These are phyloP conservation scores for Oncorhynchus tshawytscha DNA, from an alignment of 2,113 vertebrate species.

Conservation along the genomic window DNA sequence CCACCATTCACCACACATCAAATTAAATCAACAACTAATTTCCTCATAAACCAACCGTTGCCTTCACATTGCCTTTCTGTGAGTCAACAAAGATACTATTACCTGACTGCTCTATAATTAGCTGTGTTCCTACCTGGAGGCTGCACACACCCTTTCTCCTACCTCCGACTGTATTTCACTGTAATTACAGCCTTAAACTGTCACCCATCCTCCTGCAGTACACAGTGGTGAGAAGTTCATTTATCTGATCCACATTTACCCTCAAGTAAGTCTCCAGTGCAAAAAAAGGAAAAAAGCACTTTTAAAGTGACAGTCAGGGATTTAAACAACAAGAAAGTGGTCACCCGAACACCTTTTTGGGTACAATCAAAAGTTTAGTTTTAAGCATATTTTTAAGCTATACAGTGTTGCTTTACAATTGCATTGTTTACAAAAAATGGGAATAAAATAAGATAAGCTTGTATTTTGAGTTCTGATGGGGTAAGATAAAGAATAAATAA, in stretches of 20 bases:
- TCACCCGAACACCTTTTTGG: too few species aligned
- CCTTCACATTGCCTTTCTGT: conserved; percentile 26
- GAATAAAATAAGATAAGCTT: too few species aligned
- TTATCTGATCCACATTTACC: conserved; percentile 13
- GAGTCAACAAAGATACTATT: conserved; percentile 52
- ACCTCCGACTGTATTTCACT: conserved; percentile 65
- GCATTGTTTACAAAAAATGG: too few species aligned
- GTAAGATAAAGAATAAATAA: too few species aligned
- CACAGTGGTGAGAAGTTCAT: conserved; percentile 13
- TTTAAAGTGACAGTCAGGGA: too few species aligned
- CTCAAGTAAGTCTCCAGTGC: not conserved
- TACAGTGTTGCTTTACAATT: too few species aligned
- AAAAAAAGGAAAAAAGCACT: too few species aligned
- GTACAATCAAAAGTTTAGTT: too few species aligned
- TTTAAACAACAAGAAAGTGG: too few species aligned
- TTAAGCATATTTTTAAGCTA: too few species aligned
- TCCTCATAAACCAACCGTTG: conserved; percentile 19
- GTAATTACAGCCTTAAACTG: conserved; percentile 41
- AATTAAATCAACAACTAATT: conserved; percentile 21
- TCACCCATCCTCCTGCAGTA: conserved; percentile 24
- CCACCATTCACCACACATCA: conserved; percentile 32
- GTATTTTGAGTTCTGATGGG: too few species aligned
- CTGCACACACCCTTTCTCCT: conserved; percentile 56
- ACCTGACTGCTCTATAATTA: conserved; percentile 61
- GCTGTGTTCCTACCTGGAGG: conserved; percentile 47